Percentiles rank a stretch among this genome's conserved stretches.
These are phyloP conservation scores for Dendrocopos noguchii DNA, from an alignment of 2,113 vertebrate genomes.

Conservation along the genomic window DNA sequence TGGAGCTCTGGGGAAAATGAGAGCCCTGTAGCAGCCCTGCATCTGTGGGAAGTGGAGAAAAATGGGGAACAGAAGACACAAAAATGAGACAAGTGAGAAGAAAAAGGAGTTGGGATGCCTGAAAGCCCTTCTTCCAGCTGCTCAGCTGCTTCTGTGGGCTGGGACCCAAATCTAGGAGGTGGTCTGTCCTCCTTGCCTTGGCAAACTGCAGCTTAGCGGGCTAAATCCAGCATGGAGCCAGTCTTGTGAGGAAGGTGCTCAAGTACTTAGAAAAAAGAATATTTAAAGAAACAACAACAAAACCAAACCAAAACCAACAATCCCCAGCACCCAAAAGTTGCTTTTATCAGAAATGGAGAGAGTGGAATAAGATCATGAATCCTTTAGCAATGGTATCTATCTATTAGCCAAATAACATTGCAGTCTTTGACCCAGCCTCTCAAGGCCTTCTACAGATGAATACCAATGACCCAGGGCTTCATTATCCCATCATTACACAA, in stretches of 20 bases:
- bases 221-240: not conserved
- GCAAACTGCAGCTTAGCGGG: accelerated
- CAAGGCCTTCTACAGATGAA: conserved; percentile 57
- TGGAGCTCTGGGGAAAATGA: not conserved
- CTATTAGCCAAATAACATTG: conserved; percentile 40
- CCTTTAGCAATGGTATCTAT: not conserved
- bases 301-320: not conserved
- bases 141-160: not conserved
- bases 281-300: not conserved
- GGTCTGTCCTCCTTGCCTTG: not conserved
- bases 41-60: not conserved
- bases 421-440: conserved; percentile 49
- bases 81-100: not conserved
- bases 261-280: not conserved
- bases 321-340: not conserved
- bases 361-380: not conserved
- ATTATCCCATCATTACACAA: conserved; percentile 73
- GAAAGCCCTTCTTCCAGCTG: not conserved
- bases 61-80: not conserved
- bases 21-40: not conserved
- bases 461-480: conserved; percentile 61
- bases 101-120: not conserved
- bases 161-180: accelerated
- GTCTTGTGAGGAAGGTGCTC: not conserved
- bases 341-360: not conserved